Conservation (phyloP, 2,797 vertebrate species). For the Oceanodroma leucorhoa region DNA sequence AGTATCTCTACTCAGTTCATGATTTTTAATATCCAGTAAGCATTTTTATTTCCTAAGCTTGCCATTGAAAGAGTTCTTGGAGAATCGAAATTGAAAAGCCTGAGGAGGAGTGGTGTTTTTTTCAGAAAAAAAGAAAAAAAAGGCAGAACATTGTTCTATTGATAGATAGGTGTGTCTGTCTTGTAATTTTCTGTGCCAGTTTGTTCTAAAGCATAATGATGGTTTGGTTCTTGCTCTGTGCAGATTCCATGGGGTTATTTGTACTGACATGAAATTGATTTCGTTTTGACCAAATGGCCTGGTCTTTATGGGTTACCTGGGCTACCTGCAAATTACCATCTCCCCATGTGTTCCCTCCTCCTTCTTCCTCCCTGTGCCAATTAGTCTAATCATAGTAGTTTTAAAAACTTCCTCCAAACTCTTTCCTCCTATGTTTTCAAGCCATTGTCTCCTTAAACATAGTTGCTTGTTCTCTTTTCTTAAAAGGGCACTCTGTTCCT, state of each 20-base stretch:
- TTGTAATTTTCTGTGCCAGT: background rate
- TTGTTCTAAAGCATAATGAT: background rate
- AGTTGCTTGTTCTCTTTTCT: background rate
- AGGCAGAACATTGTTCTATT: background rate
- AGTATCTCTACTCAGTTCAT: background rate
- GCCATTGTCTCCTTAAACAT: background rate
- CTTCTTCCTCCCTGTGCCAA: background rate
- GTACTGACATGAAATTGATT: background rate
- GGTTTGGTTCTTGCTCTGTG: background rate
- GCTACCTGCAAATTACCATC: background rate
- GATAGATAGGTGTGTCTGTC: background rate
- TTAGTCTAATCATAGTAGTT: background rate
- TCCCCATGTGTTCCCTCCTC: background rate
- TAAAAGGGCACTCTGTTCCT: slow-evolving; percentile 91
- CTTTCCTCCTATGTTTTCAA: background rate
- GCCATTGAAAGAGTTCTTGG: background rate
- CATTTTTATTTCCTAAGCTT: background rate
- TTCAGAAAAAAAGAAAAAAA: background rate
- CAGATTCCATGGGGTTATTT: background rate
- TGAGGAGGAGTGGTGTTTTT: background rate
- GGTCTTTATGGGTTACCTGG: background rate
- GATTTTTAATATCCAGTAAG: background rate
- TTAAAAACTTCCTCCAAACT: background rate
- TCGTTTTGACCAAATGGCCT: background rate
- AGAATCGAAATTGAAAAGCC: background rate